A percentile compares a stretch with the other conserved stretches of the same genome.
Evolutionary conservation across 2,113 vertebrate genomes (phyloP).

Genomic region (Verasper variegatus): DNA sequence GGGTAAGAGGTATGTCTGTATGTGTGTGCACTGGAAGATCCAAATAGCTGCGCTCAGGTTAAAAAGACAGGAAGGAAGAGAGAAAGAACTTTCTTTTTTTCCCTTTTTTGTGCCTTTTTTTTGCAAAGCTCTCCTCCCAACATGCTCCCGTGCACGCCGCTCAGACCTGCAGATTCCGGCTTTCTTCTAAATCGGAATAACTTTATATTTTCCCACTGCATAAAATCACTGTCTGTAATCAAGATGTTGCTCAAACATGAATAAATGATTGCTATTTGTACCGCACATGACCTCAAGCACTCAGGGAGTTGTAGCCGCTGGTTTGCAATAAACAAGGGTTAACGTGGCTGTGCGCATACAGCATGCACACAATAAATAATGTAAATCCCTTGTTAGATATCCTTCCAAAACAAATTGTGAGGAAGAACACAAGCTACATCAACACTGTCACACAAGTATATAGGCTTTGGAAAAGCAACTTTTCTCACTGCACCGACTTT

Average conservation of each 20-base stretch:
- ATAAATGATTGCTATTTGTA: not conserved
- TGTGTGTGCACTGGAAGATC: conserved; percentile 36
- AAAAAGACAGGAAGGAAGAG: conserved; percentile 54
- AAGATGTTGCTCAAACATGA: not conserved
- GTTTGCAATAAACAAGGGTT: not conserved
- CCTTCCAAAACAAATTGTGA: not conserved
- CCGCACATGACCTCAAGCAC: not conserved
- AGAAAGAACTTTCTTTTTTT: conserved; percentile 22
- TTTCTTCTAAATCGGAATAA: not conserved
- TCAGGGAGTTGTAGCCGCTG: not conserved
- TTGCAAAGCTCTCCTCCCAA: not conserved
- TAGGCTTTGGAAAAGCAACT: not conserved
- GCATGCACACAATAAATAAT: not conserved
- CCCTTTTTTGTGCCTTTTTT: not conserved
- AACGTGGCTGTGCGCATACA: not conserved
- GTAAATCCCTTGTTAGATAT: not conserved
- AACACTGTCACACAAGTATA: too few species aligned
- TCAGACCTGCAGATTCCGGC: not conserved
- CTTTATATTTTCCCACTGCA: not conserved
- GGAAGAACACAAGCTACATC: too few species aligned
- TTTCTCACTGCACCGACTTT: conserved; percentile 6
- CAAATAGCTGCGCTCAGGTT: conserved; percentile 65
- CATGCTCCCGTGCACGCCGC: not conserved
- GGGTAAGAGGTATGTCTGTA: conserved; percentile 47
- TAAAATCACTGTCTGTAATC: not conserved